Conservation (phyloP, 2,888 invertebrate species). For the Drosophila trichaetosa region DNA sequence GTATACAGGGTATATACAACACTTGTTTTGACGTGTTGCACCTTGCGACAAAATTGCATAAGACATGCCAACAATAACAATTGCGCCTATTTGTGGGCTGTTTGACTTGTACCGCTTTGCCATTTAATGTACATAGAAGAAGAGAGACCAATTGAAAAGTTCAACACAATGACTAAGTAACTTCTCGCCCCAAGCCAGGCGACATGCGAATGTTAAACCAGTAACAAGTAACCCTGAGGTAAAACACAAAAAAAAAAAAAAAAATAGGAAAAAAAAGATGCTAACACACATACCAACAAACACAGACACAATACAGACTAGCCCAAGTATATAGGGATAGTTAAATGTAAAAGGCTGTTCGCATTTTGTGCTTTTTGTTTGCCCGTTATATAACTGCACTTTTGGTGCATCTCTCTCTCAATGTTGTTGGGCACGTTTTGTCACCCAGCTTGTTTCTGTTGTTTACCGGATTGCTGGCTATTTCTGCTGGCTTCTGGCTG, state of each 20-base stretch:
- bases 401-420: conserved; percentile 59
- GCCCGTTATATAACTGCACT: conserved; percentile 75
- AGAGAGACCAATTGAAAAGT: conserved; percentile 38
- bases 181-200: conserved; percentile 41
- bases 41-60: conserved; percentile 38
- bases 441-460: conserved; percentile 62
- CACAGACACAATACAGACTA: conserved; percentile 3
- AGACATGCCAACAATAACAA: conserved; percentile 24
- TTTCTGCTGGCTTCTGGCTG: conserved; percentile 20
- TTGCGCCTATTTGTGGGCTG: conserved; percentile 13
- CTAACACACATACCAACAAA: conserved; percentile 25
- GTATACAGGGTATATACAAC: conserved; percentile 15
- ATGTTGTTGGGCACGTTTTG: conserved; percentile 67
- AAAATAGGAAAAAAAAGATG: conserved; percentile 5
- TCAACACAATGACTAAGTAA: conserved; percentile 47
- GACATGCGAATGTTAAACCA: conserved; percentile 22
- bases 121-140: conserved; percentile 45
- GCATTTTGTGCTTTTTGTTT: conserved; percentile 25
- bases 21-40: conserved; percentile 34
- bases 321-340: conserved; percentile 34
- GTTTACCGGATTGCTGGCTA: conserved; percentile 11
- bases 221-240: conserved; percentile 54
- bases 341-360: conserved; percentile 69
- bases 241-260: neutral
- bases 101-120: conserved; percentile 30